Conservation (phyloP, 2,888 invertebrate genomes). For the Callimorpha dominula region DNA sequence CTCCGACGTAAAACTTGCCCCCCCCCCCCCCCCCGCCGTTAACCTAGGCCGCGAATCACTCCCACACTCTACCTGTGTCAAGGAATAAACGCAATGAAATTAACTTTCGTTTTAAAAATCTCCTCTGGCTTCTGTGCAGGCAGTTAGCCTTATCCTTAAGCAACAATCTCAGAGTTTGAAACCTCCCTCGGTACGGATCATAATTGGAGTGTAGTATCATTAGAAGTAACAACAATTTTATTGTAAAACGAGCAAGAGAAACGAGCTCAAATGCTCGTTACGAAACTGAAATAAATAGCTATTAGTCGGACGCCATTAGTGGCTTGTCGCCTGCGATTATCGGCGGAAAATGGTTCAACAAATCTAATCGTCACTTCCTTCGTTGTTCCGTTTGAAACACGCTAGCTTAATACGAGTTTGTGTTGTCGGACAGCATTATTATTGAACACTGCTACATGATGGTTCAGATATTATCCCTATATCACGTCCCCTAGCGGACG, state of each 20-base stretch:
- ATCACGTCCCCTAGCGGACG: too few relatives aligned
- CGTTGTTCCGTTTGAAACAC: constrained; percentile 63
- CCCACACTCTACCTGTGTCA: too few relatives aligned
- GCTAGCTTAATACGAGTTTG: constrained; percentile 47
- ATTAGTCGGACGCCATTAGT: constrained; percentile 47
- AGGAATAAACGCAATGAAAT: too few relatives aligned
- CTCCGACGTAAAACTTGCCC: too few relatives aligned
- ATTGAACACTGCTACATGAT: constrained; percentile 9
- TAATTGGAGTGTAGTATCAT: neutral
- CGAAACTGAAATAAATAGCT: constrained; percentile 35
- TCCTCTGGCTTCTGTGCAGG: too few relatives aligned
- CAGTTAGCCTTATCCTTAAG: too few relatives aligned
- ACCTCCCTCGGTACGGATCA: neutral
- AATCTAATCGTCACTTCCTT: constrained; percentile 73
- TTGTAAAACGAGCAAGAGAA: neutral
- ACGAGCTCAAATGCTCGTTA: constrained; percentile 13
- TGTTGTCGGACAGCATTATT: constrained; percentile 30
- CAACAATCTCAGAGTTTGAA: too few relatives aligned
- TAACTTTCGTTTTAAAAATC: too few relatives aligned
- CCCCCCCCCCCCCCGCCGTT: too few relatives aligned
- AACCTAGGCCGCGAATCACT: too few relatives aligned
- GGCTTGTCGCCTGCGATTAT: constrained; percentile 59
- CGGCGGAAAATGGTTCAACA: constrained; percentile 62
- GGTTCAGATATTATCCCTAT: neutral
- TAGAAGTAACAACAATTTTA: neutral